phyloP scores from a whole-genome alignment of 2,888 invertebrate species.

The Heliconius aoede region DNA sequence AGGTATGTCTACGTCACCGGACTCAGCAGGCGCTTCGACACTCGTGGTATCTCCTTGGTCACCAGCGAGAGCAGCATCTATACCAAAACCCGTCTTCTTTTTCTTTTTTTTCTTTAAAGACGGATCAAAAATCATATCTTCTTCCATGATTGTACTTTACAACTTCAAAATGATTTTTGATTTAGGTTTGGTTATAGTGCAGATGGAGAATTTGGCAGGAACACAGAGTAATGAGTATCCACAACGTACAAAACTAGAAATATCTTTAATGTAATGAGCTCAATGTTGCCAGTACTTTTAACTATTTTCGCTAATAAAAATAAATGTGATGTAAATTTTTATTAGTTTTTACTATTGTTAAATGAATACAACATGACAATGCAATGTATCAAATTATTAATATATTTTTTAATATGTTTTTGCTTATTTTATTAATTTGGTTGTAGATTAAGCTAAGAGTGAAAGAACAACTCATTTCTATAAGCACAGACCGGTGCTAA shows the following conservation, averaged over 20 bases:
- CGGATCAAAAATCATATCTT: slow-evolving; percentile 92
- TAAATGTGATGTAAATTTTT: background rate
- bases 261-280: background rate
- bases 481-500: background rate
- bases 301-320: background rate
- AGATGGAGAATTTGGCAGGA: slow-evolving; percentile 63
- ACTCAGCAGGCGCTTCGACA: slow-evolving; percentile 81
- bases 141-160: slow-evolving; percentile 70
- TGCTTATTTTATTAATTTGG: too few relatives aligned
- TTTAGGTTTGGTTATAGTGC: slow-evolving; percentile 66
- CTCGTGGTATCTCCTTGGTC: slow-evolving; percentile 81
- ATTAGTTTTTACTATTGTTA: background rate
- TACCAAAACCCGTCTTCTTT: slow-evolving; percentile 96
- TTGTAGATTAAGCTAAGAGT: background rate
- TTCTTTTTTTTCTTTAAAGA: slow-evolving; percentile 97
- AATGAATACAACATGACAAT: background rate
- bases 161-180: slow-evolving; percentile 45
- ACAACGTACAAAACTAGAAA: slow-evolving; percentile 16
- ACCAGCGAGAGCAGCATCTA: slow-evolving; percentile 90
- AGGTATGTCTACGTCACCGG: slow-evolving; percentile 85
- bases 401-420: background rate
- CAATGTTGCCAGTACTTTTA: slow-evolving; percentile 18
- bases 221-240: slow-evolving; percentile 51
- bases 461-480: background rate
- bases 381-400: background rate